phyloP scores from a whole-genome alignment of 2,113 vertebrate species.

The Pseudolaguvia tuberculata region DNA sequence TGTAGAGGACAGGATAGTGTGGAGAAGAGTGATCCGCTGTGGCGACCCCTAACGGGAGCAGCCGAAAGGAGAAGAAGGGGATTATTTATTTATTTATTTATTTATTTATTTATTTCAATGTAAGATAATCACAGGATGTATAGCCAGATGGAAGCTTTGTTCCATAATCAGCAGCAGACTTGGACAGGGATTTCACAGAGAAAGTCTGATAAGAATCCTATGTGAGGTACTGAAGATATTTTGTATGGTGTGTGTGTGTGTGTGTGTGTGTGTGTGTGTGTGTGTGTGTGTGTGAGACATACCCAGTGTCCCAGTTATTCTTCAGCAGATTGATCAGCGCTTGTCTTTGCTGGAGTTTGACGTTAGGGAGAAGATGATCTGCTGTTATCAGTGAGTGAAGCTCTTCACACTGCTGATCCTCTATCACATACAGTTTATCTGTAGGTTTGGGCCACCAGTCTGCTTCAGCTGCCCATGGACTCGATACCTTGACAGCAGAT shows the following conservation, averaged over 20 bases:
- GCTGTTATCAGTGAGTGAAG: slow-evolving; percentile 63
- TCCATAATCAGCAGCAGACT: slow-evolving; percentile 15
- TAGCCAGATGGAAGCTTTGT: slow-evolving; percentile 16
- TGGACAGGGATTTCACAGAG: slow-evolving; percentile 4
- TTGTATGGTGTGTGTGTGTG: not conserved
- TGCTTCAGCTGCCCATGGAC: slow-evolving; percentile 64
- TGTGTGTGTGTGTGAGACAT: slow-evolving; percentile 34
- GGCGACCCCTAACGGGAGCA: too few species aligned
- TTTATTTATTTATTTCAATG: too few species aligned
- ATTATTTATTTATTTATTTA: too few species aligned
- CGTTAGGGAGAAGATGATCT: slow-evolving; percentile 49
- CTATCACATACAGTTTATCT: slow-evolving; percentile 54
- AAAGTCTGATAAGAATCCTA: not conserved
- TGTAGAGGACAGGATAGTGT: too few species aligned
- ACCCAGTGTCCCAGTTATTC: slow-evolving; percentile 73
- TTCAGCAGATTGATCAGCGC: slow-evolving; percentile 64
- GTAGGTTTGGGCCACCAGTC: slow-evolving; percentile 49
- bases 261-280: not conserved
- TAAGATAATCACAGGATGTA: not conserved
- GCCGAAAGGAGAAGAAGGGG: too few species aligned
- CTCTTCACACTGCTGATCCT: slow-evolving; percentile 70
- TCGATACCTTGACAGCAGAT: slow-evolving; percentile 53
- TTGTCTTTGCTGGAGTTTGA: slow-evolving; percentile 62
- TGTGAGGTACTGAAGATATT: not conserved
- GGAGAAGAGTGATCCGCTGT: too few species aligned